Conservation (phyloP, 2,888 invertebrate species). For the Sesamia inferens region DNA sequence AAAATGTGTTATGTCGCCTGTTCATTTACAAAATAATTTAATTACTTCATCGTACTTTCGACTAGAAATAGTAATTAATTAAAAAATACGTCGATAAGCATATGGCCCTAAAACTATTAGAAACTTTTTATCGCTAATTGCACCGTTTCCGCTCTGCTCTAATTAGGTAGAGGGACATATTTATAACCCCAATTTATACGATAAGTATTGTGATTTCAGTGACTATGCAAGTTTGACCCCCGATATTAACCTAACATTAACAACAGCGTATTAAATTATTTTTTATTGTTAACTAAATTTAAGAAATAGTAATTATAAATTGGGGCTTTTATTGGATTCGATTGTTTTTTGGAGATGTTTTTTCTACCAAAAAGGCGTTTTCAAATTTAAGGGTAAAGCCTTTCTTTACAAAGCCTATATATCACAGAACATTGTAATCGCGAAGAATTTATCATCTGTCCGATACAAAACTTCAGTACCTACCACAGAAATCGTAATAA, state of each 20-base stretch:
- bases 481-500: too few relatives aligned
- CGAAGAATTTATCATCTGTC: not conserved
- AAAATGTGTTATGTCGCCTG: not conserved
- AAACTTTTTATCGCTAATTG: conserved; percentile 43
- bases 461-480: not conserved
- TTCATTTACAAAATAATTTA: not conserved
- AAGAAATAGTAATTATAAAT: conserved; percentile 3
- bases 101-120: conserved; percentile 34
- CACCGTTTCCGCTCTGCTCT: conserved; percentile 32
- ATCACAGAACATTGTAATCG: not conserved
- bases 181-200: conserved; percentile 59
- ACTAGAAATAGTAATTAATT: not conserved
- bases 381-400: not conserved
- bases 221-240: conserved; percentile 61
- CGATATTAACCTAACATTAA: conserved; percentile 33
- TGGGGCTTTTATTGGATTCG: not conserved
- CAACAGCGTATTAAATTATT: conserved; percentile 14
- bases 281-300: conserved; percentile 27
- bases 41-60: not conserved
- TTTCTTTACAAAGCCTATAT: too few relatives aligned
- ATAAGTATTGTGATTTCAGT: conserved; percentile 60
- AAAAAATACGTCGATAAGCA: conserved; percentile 9
- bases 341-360: too few relatives aligned
- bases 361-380: not conserved
- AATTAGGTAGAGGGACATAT: conserved; percentile 56